phyloP scores from a whole-genome alignment of 2,888 invertebrate species.

The Xestia ashworthii region DNA sequence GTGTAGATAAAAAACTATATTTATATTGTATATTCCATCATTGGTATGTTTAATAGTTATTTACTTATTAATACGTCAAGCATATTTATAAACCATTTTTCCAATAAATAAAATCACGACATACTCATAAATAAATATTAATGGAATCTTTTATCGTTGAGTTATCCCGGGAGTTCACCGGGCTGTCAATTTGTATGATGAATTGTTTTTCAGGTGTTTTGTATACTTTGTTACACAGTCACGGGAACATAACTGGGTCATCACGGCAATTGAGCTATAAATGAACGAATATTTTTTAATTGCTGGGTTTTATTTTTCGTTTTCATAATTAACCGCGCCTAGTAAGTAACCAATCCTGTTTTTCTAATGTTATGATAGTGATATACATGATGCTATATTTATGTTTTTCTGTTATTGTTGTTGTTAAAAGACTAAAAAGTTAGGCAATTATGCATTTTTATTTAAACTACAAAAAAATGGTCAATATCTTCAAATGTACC shows the following conservation, averaged over 20 bases:
- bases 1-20: no score
- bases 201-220: conserved; percentile 18
- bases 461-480: no score
- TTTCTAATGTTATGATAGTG: background rate
- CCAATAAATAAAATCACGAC: conserved; percentile 1
- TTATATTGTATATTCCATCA: background rate
- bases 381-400: background rate
- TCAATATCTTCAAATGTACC: no score
- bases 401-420: background rate
- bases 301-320: background rate
- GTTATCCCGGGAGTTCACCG: conserved; percentile 1
- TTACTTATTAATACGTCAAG: background rate
- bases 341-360: background rate
- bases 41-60: background rate
- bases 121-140: background rate
- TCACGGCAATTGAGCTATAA: conserved; percentile 3
- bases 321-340: conserved; percentile 5
- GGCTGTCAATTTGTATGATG: conserved; percentile 30
- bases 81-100: background rate
- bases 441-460: no score
- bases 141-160: background rate
- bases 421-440: background rate
- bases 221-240: background rate
- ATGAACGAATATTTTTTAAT: conserved; percentile 29
- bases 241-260: conserved; percentile 23